Evolutionary conservation across 2,113 vertebrate genomes (phyloP).

Genomic region (Salminus brasiliensis): DNA sequence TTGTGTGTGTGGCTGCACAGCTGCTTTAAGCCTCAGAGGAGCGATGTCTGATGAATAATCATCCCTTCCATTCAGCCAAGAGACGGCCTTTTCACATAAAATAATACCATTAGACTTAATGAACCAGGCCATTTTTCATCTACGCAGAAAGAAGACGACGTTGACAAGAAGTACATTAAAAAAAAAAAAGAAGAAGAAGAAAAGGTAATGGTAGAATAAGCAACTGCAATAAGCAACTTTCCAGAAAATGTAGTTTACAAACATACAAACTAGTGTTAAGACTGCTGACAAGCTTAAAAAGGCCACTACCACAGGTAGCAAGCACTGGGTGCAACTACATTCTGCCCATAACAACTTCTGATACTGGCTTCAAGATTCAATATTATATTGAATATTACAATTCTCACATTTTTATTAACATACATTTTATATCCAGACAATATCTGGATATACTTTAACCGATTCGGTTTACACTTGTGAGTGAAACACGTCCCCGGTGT

Average conservation of each 20-base stretch:
- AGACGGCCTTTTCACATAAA: not conserved
- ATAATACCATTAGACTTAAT: not conserved
- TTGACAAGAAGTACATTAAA: not conserved
- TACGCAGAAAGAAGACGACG: no score
- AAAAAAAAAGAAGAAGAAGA: not conserved
- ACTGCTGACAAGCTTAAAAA: not conserved
- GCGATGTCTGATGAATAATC: not conserved
- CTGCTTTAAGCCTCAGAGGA: conserved; percentile 13
- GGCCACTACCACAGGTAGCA: not conserved
- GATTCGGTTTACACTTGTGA: no score
- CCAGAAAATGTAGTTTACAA: not conserved
- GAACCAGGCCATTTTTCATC: not conserved
- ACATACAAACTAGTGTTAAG: not conserved
- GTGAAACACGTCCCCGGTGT: no score
- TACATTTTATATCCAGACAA: no score
- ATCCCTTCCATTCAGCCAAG: not conserved
- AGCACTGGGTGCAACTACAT: no score
- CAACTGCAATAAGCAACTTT: not conserved
- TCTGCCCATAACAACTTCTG: no score
- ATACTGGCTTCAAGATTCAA: no score
- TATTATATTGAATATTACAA: no score
- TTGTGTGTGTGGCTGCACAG: conserved; percentile 15
- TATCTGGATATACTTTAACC: no score
- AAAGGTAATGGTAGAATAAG: not conserved
- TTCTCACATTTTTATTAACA: no score